Base-by-base conservation (phyloP, 2,888 invertebrate species). In the Eristalis intricaria region DNA sequence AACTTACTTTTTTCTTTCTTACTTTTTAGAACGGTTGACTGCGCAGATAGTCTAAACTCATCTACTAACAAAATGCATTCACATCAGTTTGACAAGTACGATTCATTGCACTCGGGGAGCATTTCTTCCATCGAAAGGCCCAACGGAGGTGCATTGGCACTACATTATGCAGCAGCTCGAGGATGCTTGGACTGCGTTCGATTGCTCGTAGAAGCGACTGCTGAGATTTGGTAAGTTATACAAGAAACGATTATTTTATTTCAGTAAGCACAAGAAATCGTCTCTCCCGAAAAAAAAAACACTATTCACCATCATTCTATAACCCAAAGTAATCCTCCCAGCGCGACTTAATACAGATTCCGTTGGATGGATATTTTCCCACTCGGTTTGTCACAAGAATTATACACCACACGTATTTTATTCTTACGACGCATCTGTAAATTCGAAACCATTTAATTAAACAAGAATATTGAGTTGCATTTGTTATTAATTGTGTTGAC, bases 101-200 rank as follows among this genome's bases (percentile, higher is more conserved):
- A 91, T 77, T 91, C 92, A 89, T 90, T 92, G 91, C 92, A 92
- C 91, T 91, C 91, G 90, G 92, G 91, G 88, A 92, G 90, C 85
- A 91, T 92, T 91, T 92, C 93, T 78, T 92, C 91, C 66, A 90
- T 91, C 84, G 93, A 93, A 91, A 91, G 93, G 84, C 92, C 93
- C 89, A 92, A 93, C 88, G 93, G 92, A 92, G 96, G 96, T 89
- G 97, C 97, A 84, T 94, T 97, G 90, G 97, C 97, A 89, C 94
- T 98, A 84, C 97, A 98, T 93, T 97, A 97, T 93, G 97, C 97
- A 15, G 96, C 97, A 38, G 97, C 97, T 80, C 94, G 97, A 89
- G 97, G 97, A 88, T 97, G 97, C 92, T 94, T 97, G 89, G 97
- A 97, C 93, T 97, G 97, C 93, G 97, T 97, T 90, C 95, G 96